Conservation (phyloP, 2,113 vertebrate species). For the Eolophus roseicapilla region DNA sequence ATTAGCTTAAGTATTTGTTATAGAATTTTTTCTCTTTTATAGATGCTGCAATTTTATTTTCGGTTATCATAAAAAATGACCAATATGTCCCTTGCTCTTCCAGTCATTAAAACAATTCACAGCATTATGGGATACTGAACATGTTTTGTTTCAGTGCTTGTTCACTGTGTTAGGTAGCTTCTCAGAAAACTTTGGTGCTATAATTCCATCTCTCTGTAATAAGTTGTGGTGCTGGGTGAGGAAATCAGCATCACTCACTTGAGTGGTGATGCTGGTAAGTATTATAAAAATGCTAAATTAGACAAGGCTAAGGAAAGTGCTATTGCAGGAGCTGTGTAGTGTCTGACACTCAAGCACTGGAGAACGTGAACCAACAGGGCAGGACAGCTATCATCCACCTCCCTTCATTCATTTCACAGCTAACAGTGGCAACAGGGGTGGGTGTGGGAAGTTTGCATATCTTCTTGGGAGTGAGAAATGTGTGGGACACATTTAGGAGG, state of each 20-base stretch:
- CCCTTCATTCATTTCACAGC: fast-evolving
- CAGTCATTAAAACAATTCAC: not conserved
- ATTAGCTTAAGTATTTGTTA: not conserved
- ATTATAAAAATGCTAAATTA: not conserved
- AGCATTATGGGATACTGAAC: not conserved
- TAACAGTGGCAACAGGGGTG: not conserved
- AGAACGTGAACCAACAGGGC: not conserved
- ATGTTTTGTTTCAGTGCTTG: not conserved
- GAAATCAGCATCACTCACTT: not conserved
- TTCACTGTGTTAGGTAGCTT: not conserved
- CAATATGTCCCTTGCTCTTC: not conserved
- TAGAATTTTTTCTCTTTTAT: not conserved
- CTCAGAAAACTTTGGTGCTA: not conserved
- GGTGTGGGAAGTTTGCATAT: not conserved
- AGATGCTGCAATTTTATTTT: not conserved
- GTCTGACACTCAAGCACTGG: not conserved
- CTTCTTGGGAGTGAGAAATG: not conserved
- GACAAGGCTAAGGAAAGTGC: not conserved
- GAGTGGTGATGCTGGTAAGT: not conserved
- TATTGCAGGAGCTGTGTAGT: not conserved
- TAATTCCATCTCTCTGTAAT: not conserved
- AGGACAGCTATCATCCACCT: not conserved
- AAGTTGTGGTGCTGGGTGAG: not conserved
- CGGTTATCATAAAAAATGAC: not conserved
- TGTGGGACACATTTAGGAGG: fast-evolving